Evolutionary conservation across 35 echinoderm and acorn worm genomes (phyloP).

Genomic region (Ptychodera flava): DNA sequence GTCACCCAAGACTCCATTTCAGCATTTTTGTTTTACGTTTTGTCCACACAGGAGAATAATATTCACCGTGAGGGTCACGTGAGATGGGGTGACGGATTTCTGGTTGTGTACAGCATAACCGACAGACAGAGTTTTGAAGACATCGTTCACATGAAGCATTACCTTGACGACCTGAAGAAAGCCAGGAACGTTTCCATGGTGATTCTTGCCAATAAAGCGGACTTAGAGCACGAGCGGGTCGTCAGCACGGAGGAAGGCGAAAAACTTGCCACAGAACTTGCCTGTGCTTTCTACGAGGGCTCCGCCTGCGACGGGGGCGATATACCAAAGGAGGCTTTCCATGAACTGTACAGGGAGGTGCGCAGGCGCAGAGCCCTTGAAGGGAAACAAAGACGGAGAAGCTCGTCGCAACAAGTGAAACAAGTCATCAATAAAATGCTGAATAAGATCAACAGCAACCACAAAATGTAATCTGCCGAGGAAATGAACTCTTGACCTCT

Average conservation of each 20-base stretch:
- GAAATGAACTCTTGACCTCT: too few relatives aligned
- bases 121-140: constrained; percentile 84
- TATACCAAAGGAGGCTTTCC: constrained; percentile 67
- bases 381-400: constrained; percentile 51
- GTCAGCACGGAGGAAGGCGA: constrained; percentile 88
- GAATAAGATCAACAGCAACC: constrained; percentile 89
- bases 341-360: constrained; percentile 86
- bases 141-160: constrained; percentile 66
- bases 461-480: constrained; percentile 13
- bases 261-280: constrained; percentile 67
- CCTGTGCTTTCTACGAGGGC: constrained; percentile 81
- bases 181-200: constrained; percentile 90
- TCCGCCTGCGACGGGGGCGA: constrained; percentile 77
- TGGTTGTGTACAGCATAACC: constrained; percentile 85
- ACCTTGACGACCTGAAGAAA: constrained; percentile 88
- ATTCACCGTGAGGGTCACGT: constrained; percentile 78
- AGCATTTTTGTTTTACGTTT: too few relatives aligned
- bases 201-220: constrained; percentile 84
- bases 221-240: constrained; percentile 74
- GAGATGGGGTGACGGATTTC: constrained; percentile 92
- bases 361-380: constrained; percentile 57
- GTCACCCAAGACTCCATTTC: too few relatives aligned
- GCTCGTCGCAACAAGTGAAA: constrained; percentile 91
- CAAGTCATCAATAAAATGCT: constrained; percentile 89
- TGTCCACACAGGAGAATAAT: constrained; percentile 25